Evolutionary conservation across 1,140 invertebrate species (phyloP), one percentile per base, ranked within the genome.

Genomic region (Phenacoccus solenopsis): DNA sequence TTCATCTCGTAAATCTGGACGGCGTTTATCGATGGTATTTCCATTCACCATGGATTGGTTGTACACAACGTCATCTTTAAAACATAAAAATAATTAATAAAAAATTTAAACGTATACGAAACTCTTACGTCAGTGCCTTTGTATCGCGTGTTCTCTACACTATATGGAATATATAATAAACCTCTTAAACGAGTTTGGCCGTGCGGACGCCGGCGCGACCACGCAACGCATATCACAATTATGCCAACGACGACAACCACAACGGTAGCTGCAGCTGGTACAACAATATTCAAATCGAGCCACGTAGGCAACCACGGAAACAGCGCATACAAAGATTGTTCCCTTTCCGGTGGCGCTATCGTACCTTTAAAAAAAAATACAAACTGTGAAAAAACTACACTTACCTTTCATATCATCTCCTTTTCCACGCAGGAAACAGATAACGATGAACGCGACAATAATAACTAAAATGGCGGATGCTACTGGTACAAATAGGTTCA

Each of bases 401-500:
- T 82, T 81, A 93, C 90, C 90, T 92, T 93, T 93, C 74, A 87
- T 84, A 76, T 86, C 86, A 76, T 88, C 85, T 80, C 87, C 84
- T 79, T 89, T 89, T 74, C 90, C 90, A 75, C 86, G 86, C 71
- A 94, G 85, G 76, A 92, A 89, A 84, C 90, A 93, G 77, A 94
- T 90, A 77, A 96, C 89, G 78, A 93, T 89, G 77, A 95, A 89
- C 74, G 91, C 90, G 79, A 94, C 87, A 77, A 95, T 91, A 80
- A 95, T 91, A 80, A 95, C 88, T 75, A 95, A 85, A 71, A 94
- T 83, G 72, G 92, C 91, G 71, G 91, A 91, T 75, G 91, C 89
- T 73, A 95, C 89, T n/a, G 94, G 94, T 74, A 96, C 90, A 80
- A 96, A 90, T 76, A 96, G 86, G 83, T 95, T 93, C 75, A 94